Conservation (phyloP, 2,113 vertebrate species). For the Caranx melampygus region DNA sequence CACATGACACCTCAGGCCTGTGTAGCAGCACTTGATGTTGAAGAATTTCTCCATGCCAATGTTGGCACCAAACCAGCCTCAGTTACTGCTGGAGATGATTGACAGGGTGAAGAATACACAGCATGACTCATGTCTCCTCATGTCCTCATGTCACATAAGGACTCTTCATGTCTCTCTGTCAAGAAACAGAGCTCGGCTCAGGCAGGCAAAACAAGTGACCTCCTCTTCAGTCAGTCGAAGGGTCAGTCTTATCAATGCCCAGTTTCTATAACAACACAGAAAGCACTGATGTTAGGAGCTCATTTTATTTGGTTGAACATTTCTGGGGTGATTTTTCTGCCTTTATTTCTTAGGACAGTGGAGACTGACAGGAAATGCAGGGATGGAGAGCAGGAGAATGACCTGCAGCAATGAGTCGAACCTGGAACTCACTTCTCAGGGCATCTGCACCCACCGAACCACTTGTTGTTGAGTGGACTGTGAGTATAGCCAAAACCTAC, state of each 20-base stretch:
- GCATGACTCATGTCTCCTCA: no score
- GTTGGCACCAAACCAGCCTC: slow-evolving; percentile 97
- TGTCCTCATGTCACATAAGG: background rate
- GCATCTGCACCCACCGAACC: no score
- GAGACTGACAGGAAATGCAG: no score
- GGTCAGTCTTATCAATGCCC: slow-evolving; percentile 93
- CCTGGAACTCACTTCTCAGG: no score
- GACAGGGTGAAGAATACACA: background rate
- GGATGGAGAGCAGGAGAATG: no score
- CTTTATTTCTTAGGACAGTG: no score
- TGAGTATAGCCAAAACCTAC: background rate
- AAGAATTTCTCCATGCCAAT: slow-evolving; percentile 99
- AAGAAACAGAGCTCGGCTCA: slow-evolving; percentile 93
- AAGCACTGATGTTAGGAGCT: background rate
- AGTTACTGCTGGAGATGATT: slow-evolving; percentile 85
- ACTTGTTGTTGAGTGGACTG: background rate
- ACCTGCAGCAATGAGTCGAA: no score
- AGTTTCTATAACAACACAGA: slow-evolving; percentile 85
- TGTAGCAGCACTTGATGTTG: slow-evolving; percentile 96
- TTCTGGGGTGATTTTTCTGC: no score
- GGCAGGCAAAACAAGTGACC: slow-evolving; percentile 88
- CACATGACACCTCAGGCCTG: slow-evolving; percentile 92
- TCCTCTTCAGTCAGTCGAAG: slow-evolving; percentile 92
- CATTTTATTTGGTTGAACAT: no score
- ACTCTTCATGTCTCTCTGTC: slow-evolving; percentile 90